Base-by-base conservation (phyloP, 2,113 vertebrate genomes). In the Shinisaurus crocodilurus region DNA sequence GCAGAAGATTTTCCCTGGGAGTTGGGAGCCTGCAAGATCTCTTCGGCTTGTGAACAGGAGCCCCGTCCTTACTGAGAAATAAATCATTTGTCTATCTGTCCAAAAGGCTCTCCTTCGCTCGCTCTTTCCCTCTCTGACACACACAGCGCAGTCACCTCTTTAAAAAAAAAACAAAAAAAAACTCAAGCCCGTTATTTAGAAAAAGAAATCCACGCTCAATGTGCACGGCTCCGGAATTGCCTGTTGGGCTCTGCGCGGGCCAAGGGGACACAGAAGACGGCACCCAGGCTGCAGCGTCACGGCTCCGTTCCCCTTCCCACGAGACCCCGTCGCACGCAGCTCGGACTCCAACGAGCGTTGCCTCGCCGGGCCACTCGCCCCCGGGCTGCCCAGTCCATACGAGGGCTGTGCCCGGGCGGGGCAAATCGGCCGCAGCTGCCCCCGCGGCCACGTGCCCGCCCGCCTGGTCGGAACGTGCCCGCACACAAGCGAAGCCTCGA, bases 1-100 rank as follows among this genome's bases (percentile, higher is more conserved):
- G 90, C 87, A n/a, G 82, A 74, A 91, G 80, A 25, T 72, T 72
- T 81, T 81, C 90, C 89, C 57, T 72, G 72, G 65, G 3, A 45
- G 25, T 40, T 15, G 34, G 50, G 75, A 83, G 37, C 86, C 89
- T 79, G 67, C 94, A 69, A 92, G 94, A 85, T 93, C 95, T 91
- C 85, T 91, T 90, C 84, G 90, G 88, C 15, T 89, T 95, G 77
- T 95, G 95, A 95, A 95, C 95, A 96, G 90, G 88, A 95, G 94
- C 76, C 91, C 83, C 77, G 45, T 89, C 90, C 72, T 93, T 94
- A 93, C 93, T n/a, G n/a, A 90, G 93, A 95, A 96, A 96, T 95
- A 20, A 1, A 94, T 87, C 2, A 93, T 95, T 93, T 95, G 93
- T 96, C 94, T 90, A 92, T 89, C 92, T 95, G 92, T 95, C 94